Conservation (phyloP, 2,797 vertebrate species). For the Monodelphis domestica region DNA sequence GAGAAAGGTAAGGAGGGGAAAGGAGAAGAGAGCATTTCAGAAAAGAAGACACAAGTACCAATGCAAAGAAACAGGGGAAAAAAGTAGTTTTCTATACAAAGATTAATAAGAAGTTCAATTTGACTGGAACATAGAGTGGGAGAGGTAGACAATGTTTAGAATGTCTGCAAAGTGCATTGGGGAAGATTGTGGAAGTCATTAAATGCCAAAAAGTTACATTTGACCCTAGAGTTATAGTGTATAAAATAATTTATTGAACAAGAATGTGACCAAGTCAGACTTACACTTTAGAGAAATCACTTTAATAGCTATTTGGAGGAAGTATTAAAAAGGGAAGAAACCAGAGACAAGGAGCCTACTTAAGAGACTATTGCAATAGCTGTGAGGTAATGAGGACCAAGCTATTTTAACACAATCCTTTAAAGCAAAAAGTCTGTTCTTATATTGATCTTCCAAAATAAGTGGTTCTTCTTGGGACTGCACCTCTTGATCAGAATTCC, state of each 20-base stretch:
- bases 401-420: background rate
- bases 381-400: background rate
- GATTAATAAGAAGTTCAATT: background rate
- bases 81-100: background rate
- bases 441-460: background rate
- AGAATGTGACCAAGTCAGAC: background rate
- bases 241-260: background rate
- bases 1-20: background rate
- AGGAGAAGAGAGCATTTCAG: background rate
- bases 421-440: background rate
- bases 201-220: background rate
- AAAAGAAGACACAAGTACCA: background rate
- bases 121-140: background rate
- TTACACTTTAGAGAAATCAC: background rate
- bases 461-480: background rate
- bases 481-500: background rate
- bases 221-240: background rate
- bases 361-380: background rate
- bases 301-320: background rate
- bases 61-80: background rate
- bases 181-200: background rate
- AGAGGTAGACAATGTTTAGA: background rate
- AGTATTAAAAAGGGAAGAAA: background rate
- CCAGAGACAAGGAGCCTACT: background rate
- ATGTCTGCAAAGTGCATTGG: background rate